A percentile compares a stretch with the other conserved stretches of the same genome.
Conservation (phyloP, 2,888 invertebrate genomes). For the Sicus ferrugineus region DNA sequence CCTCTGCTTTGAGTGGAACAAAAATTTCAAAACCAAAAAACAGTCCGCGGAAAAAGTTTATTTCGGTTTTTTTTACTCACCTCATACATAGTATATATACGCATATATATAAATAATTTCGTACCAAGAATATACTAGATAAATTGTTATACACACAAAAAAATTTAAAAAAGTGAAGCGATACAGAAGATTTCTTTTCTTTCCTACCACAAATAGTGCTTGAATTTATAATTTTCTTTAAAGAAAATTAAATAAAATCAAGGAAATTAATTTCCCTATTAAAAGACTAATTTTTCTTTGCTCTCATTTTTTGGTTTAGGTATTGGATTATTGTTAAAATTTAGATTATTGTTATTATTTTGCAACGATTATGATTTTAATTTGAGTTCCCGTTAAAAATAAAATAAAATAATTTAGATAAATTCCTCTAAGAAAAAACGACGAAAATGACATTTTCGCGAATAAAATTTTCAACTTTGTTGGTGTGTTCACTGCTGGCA, state of each 20-base stretch:
- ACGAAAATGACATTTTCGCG: slow-evolving; percentile 64
- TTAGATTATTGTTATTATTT: slow-evolving; percentile 37
- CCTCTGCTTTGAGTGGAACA: slow-evolving; percentile 66
- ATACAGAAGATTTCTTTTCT: slow-evolving; percentile 39
- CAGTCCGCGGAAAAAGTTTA: slow-evolving; percentile 65
- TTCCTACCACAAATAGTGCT: slow-evolving; percentile 52
- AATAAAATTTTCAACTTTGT: slow-evolving; percentile 63
- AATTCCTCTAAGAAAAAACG: slow-evolving; percentile 36
- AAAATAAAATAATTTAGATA: slow-evolving; percentile 29
- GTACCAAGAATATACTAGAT: slow-evolving; percentile 49
- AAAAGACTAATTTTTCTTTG: slow-evolving; percentile 25
- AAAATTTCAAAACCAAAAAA: slow-evolving; percentile 54
- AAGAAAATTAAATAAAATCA: slow-evolving; percentile 30
- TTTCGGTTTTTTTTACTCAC: slow-evolving; percentile 31
- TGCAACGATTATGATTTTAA: slow-evolving; percentile 41
- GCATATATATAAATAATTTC: slow-evolving; percentile 44
- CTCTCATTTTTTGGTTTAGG: slow-evolving; percentile 39
- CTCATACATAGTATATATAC: slow-evolving; percentile 35
- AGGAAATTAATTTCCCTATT: slow-evolving; percentile 32
- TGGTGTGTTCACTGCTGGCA: slow-evolving; percentile 63
- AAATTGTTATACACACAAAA: slow-evolving; percentile 47
- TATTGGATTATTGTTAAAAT: slow-evolving; percentile 29
- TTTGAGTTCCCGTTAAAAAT: slow-evolving; percentile 40
- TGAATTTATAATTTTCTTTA: slow-evolving; percentile 33
- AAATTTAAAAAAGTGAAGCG: slow-evolving; percentile 31